Percentiles rank a stretch among this genome's conserved stretches.
phyloP scores from a whole-genome alignment of 2,113 vertebrate genomes.

The Ancistrus triradiatus region DNA sequence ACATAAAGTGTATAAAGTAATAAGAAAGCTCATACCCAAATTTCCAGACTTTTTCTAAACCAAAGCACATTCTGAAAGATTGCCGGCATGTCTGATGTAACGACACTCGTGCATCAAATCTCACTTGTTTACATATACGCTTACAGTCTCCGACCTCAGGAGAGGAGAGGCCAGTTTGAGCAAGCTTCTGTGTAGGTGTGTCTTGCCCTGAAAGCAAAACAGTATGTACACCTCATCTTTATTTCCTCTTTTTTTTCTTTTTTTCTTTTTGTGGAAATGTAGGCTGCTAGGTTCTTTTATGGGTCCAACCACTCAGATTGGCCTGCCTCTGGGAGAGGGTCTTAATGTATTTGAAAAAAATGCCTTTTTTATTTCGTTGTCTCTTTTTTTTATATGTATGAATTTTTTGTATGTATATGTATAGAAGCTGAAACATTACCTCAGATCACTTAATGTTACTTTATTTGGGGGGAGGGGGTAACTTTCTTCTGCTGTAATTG shows the following conservation, averaged over 20 bases:
- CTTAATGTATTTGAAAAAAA: conserved; percentile 1
- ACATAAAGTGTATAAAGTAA: conserved; percentile 70
- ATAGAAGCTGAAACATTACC: conserved; percentile 20
- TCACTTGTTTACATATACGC: conserved; percentile 93
- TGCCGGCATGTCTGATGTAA: conserved; percentile 78
- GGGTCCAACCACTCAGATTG: neutral
- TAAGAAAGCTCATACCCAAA: conserved; percentile 84
- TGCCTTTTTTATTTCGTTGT: too few species aligned
- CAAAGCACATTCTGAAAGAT: conserved; percentile 91
- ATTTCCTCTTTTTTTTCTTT: too few species aligned
- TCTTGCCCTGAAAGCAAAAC: neutral
- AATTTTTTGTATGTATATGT: neutral
- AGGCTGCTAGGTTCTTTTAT: neutral
- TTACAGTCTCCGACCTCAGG: conserved; percentile 90
- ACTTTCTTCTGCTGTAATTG: neutral
- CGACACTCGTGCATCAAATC: conserved; percentile 77
- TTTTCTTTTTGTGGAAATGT: neutral
- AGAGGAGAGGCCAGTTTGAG: conserved; percentile 78
- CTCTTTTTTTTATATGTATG: neutral
- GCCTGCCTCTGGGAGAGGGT: neutral
- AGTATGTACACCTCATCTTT: too few species aligned
- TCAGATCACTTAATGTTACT: conserved; percentile 22
- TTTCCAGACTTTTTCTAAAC: conserved; percentile 93
- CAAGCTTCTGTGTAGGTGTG: conserved; percentile 30
- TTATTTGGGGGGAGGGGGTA: neutral